Evolutionary conservation across 2,888 invertebrate species (phyloP).

Genomic region (Polyommatus iphigenia): DNA sequence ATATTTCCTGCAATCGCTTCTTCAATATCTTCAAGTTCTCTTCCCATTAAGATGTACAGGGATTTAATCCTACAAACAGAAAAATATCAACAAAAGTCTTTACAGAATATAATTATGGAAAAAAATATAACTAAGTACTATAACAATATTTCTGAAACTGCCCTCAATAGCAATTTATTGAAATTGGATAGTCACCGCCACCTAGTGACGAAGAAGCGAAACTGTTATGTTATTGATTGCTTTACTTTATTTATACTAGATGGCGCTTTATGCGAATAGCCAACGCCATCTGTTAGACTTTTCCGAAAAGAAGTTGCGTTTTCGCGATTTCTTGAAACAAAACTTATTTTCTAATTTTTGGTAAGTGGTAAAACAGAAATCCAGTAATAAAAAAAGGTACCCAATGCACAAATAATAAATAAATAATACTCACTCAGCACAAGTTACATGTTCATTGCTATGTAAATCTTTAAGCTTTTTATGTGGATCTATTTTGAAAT

Average conservation of each 20-base stretch:
- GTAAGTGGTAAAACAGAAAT: too few species aligned
- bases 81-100: conserved; percentile 23
- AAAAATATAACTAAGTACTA: neutral
- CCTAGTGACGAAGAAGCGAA: neutral
- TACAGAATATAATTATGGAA: neutral
- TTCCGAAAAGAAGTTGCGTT: neutral
- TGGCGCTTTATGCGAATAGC: neutral
- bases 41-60: conserved; percentile 95
- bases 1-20: conserved; percentile 95
- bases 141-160: neutral
- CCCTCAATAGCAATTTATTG: neutral
- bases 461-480: conserved; percentile 81
- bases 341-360: too few species aligned
- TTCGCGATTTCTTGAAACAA: neutral
- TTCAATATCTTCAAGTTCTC: conserved; percentile 90
- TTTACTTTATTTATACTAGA: neutral
- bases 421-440: conserved; percentile 67
- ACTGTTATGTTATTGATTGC: neutral
- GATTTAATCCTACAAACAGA: conserved; percentile 81
- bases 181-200: neutral
- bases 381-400: too few species aligned
- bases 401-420: too few species aligned
- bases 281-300: neutral
- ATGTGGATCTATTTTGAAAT: conserved; percentile 66
- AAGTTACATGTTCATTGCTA: conserved; percentile 83